These are phyloP conservation scores for Leptinotarsa undecemlineata DNA, from an alignment of 1,140 invertebrate genomes.

Conservation along the genomic window DNA sequence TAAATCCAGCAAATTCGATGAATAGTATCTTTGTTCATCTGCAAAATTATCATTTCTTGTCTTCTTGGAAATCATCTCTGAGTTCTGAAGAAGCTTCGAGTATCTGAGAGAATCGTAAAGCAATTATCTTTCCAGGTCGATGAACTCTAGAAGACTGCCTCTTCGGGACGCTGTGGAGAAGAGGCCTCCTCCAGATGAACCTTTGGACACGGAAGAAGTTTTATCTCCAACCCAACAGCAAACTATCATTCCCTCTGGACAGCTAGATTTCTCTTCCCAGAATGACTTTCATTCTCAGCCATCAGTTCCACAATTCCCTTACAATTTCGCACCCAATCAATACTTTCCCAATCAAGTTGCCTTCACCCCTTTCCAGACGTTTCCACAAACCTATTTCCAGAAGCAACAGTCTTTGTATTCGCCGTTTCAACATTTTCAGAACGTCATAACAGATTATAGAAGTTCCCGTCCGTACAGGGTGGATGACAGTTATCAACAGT, in stretches of 20 bases:
- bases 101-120: neutral
- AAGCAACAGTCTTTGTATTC: slow-evolving; percentile 30
- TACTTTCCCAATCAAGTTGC: neutral
- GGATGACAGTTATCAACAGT: slow-evolving; percentile 49
- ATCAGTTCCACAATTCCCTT: neutral
- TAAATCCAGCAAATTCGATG: too few relatives aligned
- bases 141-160: slow-evolving; percentile 52
- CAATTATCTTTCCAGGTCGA: slow-evolving; percentile 32
- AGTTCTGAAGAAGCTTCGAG: neutral
- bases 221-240: slow-evolving; percentile 6
- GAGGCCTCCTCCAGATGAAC: slow-evolving; percentile 61
- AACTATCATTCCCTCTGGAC: neutral
- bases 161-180: slow-evolving; percentile 72
- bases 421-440: slow-evolving; percentile 32
- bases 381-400: slow-evolving; percentile 8
- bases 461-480: slow-evolving; percentile 39
- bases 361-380: neutral
- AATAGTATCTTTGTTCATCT: too few relatives aligned
- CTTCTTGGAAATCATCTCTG: too few relatives aligned
- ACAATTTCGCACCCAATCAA: neutral
- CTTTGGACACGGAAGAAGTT: slow-evolving; percentile 56
- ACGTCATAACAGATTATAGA: slow-evolving; percentile 31
- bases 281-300: slow-evolving; percentile 5
- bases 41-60: too few relatives aligned
- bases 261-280: slow-evolving; percentile 10